These are phyloP conservation scores for Acipenser transmontanus DNA, from an alignment of 2,797 vertebrate genomes.

Conservation along the genomic window DNA sequence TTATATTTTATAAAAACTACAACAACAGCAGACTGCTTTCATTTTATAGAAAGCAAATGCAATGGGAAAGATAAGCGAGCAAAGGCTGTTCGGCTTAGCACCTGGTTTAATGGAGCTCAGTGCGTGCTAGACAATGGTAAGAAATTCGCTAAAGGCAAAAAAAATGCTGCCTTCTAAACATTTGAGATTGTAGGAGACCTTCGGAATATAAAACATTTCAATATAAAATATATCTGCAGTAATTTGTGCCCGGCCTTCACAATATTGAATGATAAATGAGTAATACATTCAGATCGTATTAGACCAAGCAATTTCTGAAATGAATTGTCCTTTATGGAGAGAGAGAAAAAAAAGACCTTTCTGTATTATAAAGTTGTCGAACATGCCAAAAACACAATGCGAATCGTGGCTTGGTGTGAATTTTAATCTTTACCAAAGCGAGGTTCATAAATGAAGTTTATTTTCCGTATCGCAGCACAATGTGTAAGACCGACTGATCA, in stretches of 20 bases:
- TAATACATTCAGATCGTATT: neutral
- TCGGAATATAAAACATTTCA: neutral
- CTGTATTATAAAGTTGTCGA: neutral
- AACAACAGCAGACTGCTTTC: no score
- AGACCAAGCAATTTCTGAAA: neutral
- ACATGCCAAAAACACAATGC: neutral
- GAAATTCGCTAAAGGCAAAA: neutral
- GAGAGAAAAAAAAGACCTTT: neutral
- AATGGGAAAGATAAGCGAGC: no score
- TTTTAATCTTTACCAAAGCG: neutral
- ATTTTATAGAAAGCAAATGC: no score
- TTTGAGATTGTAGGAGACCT: neutral
- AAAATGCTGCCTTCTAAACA: neutral
- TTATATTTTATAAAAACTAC: no score
- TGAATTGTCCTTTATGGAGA: neutral
- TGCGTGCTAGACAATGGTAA: no score
- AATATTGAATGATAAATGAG: neutral
- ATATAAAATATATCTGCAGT: neutral
- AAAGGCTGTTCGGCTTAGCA: no score
- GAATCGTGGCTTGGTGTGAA: neutral
- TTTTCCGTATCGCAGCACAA: neutral
- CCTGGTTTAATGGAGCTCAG: no score
- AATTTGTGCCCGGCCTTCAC: neutral
- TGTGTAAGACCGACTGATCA: slow-evolving; percentile 27
- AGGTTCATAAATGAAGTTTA: neutral